Percentiles rank a stretch among this genome's conserved stretches.
phyloP scores from a whole-genome alignment of 2,113 vertebrate genomes.

The Mobula hypostoma region DNA sequence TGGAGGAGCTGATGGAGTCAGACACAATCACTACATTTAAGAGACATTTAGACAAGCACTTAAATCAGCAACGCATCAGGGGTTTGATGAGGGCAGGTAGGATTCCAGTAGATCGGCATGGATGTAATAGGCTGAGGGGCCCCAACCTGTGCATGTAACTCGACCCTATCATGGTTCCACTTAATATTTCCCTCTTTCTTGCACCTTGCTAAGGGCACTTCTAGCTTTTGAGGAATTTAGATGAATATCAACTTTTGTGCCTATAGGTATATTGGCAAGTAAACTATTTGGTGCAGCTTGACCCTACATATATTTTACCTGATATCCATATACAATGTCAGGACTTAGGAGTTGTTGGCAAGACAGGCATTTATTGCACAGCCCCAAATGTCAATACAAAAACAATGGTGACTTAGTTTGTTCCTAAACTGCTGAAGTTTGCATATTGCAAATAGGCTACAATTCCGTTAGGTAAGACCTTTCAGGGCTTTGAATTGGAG shows the following conservation, averaged over 20 bases:
- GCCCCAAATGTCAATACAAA: neutral
- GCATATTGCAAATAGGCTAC: neutral
- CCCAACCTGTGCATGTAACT: too few relatives aligned
- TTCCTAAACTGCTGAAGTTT: neutral
- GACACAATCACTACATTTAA: too few relatives aligned
- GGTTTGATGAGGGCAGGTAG: too few relatives aligned
- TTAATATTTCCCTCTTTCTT: neutral
- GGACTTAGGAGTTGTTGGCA: neutral
- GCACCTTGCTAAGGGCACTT: neutral
- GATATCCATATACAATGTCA: neutral
- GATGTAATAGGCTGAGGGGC: too few relatives aligned
- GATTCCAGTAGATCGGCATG: too few relatives aligned
- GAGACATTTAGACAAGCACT: too few relatives aligned
- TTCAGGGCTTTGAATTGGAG: neutral
- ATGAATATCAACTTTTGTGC: neutral
- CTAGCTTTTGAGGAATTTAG: neutral
- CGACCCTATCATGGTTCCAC: neutral
- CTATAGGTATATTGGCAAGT: neutral
- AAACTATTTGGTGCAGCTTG: neutral
- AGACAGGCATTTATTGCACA: neutral
- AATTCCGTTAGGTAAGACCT: neutral
- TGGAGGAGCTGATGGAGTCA: too few relatives aligned
- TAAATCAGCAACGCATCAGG: too few relatives aligned
- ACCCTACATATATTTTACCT: neutral
- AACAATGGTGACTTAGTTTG: neutral